phyloP scores from a whole-genome alignment of 1,140 invertebrate species.

The Drosophila biarmipes region DNA sequence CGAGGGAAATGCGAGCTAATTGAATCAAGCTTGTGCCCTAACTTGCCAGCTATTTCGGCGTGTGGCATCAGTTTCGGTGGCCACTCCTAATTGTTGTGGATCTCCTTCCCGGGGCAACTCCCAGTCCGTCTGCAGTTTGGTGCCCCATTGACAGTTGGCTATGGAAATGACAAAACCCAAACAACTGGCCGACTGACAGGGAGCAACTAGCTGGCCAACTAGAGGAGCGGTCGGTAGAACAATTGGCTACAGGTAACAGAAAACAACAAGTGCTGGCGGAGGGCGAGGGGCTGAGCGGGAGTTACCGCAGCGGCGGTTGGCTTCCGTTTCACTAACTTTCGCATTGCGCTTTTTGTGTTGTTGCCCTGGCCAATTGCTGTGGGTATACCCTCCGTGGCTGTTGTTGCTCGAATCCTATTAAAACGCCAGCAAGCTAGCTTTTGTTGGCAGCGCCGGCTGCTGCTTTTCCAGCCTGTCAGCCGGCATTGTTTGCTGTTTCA shows the following conservation, averaged over 20 bases:
- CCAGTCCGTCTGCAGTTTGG: conserved; percentile 14
- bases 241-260: conserved; percentile 58
- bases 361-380: conserved; percentile 33
- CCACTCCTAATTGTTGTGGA: conserved; percentile 15
- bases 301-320: conserved; percentile 47
- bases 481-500: conserved; percentile 77
- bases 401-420: conserved; percentile 68
- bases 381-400: conserved; percentile 10
- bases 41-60: background rate
- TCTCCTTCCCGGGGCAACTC: conserved; percentile 7
- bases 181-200: conserved; percentile 48
- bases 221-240: conserved; percentile 48
- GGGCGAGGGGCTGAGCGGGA: conserved; percentile 14
- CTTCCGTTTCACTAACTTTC: conserved; percentile 77
- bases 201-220: conserved; percentile 9
- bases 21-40: too few species aligned
- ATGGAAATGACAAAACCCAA: conserved; percentile 52
- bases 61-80: background rate
- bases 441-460: conserved; percentile 32
- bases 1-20: background rate
- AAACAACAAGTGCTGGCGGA: conserved; percentile 27
- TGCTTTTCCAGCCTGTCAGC: conserved; percentile 37
- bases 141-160: conserved; percentile 39
- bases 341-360: conserved; percentile 64
- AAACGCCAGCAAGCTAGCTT: conserved; percentile 47